Conservation (phyloP, 2,113 vertebrate genomes). For the Oncorhynchus keta region DNA sequence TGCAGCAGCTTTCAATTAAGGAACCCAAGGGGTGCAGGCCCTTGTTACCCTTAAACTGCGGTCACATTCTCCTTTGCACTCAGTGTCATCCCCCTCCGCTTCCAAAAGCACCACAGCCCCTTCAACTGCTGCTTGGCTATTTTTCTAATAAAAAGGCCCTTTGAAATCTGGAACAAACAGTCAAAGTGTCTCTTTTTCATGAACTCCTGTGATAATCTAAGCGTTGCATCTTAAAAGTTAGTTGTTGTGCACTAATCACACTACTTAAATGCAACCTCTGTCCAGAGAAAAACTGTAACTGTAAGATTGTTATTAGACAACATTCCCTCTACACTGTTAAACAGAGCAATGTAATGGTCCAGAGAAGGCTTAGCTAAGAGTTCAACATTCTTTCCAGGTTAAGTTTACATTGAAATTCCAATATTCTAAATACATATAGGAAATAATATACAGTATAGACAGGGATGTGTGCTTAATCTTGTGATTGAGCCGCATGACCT, state of each 20-base stretch:
- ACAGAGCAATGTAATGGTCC: not conserved
- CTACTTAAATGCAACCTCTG: too few relatives aligned
- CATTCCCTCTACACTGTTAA: not conserved
- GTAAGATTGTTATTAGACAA: not conserved
- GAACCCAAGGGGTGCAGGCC: constrained; percentile 44
- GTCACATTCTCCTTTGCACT: constrained; percentile 39
- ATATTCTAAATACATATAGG: not conserved
- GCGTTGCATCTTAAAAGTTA: not conserved
- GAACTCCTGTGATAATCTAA: constrained; percentile 5
- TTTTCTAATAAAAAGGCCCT: constrained; percentile 30
- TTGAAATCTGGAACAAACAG: constrained; percentile 18
- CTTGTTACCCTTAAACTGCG: constrained; percentile 33
- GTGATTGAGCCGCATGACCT: not conserved
- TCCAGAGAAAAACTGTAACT: not conserved
- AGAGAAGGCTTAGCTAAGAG: not conserved
- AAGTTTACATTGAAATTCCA: constrained; percentile 9
- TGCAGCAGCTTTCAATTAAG: constrained; percentile 65
- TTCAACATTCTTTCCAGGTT: not conserved
- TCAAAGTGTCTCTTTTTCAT: constrained; percentile 10
- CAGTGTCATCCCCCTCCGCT: constrained; percentile 23
- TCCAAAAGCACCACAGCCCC: constrained; percentile 37
- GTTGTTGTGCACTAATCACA: too few relatives aligned
- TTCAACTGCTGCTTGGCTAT: constrained; percentile 27
- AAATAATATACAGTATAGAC: not conserved
- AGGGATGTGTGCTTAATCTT: not conserved